A percentile compares a stretch with the other conserved stretches of the same genome.
Conservation (phyloP, 2,797 vertebrate species). For the Mycteria americana region DNA sequence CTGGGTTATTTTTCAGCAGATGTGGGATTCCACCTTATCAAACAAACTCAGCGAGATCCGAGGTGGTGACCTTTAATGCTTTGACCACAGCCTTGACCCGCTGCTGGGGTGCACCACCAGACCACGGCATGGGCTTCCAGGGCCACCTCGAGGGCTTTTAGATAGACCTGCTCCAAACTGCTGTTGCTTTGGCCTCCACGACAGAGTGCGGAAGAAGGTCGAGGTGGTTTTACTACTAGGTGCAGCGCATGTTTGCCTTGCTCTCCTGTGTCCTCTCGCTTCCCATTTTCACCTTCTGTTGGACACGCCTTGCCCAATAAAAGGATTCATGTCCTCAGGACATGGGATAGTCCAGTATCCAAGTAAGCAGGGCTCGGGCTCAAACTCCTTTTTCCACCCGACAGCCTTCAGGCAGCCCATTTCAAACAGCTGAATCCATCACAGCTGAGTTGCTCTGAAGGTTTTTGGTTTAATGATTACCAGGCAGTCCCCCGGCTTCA, state of each 20-base stretch:
- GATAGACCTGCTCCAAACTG: neutral
- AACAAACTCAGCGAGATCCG: neutral
- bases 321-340: neutral
- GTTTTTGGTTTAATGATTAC: neutral
- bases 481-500: accelerated
- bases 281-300: neutral
- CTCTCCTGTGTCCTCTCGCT: neutral
- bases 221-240: neutral
- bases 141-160: neutral
- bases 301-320: neutral
- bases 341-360: neutral
- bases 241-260: neutral
- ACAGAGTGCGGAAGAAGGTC: neutral
- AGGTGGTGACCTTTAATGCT: neutral
- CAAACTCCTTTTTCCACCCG: neutral
- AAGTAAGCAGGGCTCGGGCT: neutral
- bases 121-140: neutral
- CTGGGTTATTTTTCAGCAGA: neutral
- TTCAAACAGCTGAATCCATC: neutral
- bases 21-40: neutral
- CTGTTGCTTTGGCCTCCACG: neutral
- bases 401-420: neutral
- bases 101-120: neutral
- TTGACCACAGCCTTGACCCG: neutral
- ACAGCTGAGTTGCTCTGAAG: neutral